A percentile compares a stretch with the other conserved stretches of the same genome.
phyloP scores from a whole-genome alignment of 2,113 vertebrate species.

The Cygnus buccinator region DNA sequence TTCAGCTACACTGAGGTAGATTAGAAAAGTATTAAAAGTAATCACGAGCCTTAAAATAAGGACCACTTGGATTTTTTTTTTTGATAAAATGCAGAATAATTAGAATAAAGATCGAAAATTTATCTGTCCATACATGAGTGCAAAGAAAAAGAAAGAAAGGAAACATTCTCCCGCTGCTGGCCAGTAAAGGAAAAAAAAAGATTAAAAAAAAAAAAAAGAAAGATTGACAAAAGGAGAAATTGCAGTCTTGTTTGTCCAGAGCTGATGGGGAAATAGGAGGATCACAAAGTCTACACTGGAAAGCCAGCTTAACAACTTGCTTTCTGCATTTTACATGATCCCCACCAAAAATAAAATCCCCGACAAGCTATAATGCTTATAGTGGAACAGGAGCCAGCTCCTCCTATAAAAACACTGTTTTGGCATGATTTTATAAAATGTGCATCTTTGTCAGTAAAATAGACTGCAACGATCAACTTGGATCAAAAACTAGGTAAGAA shows the following conservation, averaged over 20 bases:
- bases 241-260: not conserved
- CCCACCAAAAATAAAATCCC: not conserved
- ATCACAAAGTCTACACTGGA: not conserved
- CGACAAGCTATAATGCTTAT: not conserved
- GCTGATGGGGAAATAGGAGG: not conserved
- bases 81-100: not conserved
- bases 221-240: not conserved
- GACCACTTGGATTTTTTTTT: not conserved
- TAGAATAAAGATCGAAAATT: not conserved
- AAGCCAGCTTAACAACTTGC: not conserved
- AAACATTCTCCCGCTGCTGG: not conserved
- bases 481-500: not conserved
- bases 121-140: not conserved
- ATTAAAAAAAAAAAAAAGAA: too few species aligned
- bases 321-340: not conserved
- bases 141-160: not conserved
- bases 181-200: not conserved
- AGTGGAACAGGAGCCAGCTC: not conserved
- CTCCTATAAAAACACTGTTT: not conserved
- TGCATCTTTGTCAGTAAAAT: not conserved
- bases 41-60: not conserved
- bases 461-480: not conserved
- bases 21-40: not conserved
- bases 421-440: not conserved
- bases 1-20: not conserved